Percentiles rank a stretch among this genome's conserved stretches.
These are phyloP conservation scores for Sceliomorpha sp. DNA, from an alignment of 2,888 invertebrate species.

Conservation along the genomic window DNA sequence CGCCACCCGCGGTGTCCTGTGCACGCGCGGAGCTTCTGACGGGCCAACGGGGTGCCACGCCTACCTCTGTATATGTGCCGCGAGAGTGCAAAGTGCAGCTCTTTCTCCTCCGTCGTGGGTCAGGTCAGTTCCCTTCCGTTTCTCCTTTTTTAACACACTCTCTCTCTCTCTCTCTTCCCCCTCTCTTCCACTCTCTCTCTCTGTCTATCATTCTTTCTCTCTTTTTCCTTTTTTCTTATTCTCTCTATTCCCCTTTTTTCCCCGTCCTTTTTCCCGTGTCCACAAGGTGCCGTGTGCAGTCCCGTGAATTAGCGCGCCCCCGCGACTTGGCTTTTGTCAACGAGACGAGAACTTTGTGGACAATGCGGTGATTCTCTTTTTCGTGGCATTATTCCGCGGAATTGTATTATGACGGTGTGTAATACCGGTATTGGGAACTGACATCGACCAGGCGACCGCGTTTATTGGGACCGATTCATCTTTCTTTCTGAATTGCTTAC, in stretches of 20 bases:
- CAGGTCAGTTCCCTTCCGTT: conserved; percentile 37
- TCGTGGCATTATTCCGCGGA: background rate
- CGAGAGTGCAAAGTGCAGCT: conserved; percentile 46
- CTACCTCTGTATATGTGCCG: conserved; percentile 64
- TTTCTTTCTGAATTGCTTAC: too few species aligned
- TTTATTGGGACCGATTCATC: too few species aligned
- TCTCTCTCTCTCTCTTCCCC: conserved; percentile 4
- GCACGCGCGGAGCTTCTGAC: conserved; percentile 64
- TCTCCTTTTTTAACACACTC: conserved; percentile 5
- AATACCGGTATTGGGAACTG: too few species aligned
- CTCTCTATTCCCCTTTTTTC: conserved; percentile 23
- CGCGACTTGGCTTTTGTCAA: background rate
- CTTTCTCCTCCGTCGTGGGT: conserved; percentile 31
- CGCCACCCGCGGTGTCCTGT: conserved; percentile 36
- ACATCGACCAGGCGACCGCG: too few species aligned
- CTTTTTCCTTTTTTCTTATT: conserved; percentile 4
- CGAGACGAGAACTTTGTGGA: background rate
- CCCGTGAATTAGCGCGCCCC: conserved; percentile 2
- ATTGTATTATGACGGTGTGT: too few species aligned
- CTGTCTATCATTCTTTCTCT: conserved; percentile 15
- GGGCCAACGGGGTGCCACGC: conserved; percentile 69
- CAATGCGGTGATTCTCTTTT: too few species aligned
- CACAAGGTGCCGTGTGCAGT: conserved; percentile 22
- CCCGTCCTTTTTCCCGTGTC: conserved; percentile 3
- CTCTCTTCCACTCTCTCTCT: conserved; percentile 8